phyloP scores from a whole-genome alignment of 2,113 vertebrate species.

The Ammodytes marinus region DNA sequence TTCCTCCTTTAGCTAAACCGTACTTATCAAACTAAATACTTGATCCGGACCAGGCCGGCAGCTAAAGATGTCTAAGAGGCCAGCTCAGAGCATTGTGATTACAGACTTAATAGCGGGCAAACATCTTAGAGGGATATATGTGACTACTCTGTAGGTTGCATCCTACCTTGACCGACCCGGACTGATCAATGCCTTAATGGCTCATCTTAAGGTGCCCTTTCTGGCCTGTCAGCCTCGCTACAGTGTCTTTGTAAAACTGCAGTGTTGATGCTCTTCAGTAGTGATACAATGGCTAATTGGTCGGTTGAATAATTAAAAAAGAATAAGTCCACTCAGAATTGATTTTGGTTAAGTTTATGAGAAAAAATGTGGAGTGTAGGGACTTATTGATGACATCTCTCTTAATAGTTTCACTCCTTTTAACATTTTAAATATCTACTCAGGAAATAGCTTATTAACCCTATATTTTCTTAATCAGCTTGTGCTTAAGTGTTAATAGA shows the following conservation, averaged over 20 bases:
- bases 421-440: not conserved
- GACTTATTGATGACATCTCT: not conserved
- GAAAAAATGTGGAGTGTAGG: not conserved
- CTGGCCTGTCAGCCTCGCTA: not conserved
- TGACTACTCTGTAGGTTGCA: conserved; percentile 77
- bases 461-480: rapidly evolving
- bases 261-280: not conserved
- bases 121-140: conserved; percentile 83
- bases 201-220: conserved; percentile 42
- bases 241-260: not conserved
- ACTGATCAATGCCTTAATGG: conserved; percentile 73
- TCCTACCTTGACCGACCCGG: conserved; percentile 61
- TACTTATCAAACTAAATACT: conserved; percentile 89
- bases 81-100: conserved; percentile 84
- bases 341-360: not conserved
- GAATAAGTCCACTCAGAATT: not conserved
- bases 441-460: not conserved
- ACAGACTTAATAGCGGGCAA: conserved; percentile 86
- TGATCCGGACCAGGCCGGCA: conserved; percentile 85
- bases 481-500: not conserved
- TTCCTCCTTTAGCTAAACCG: conserved; percentile 86
- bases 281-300: not conserved
- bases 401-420: not conserved
- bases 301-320: not conserved
- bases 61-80: conserved; percentile 82